Evolutionary conservation across 2,113 vertebrate species (phyloP).

Genomic region (Cricetomys ansorgei): DNA sequence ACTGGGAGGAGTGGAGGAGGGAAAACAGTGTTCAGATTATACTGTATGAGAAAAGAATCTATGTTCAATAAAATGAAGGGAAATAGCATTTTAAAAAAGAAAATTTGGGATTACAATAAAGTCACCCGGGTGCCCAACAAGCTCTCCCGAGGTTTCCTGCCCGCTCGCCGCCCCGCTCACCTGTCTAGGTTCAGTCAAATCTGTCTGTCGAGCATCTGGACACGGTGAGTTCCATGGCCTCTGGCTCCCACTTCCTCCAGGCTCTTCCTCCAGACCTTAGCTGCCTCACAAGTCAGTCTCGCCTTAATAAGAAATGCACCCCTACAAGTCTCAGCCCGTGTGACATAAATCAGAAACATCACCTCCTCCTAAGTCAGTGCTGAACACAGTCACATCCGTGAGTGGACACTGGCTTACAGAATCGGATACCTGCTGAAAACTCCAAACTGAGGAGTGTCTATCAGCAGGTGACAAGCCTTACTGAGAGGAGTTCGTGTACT

Average conservation of each 20-base stretch:
- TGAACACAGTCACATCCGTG: neutral
- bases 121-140: neutral
- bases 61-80: neutral
- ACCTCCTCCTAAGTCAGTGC: neutral
- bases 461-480: neutral
- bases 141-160: neutral
- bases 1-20: neutral
- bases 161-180: neutral
- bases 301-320: neutral
- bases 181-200: neutral
- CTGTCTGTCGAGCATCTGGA: neutral
- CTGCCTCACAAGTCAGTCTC: neutral
- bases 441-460: neutral
- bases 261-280: slow-evolving; percentile 5
- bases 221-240: neutral
- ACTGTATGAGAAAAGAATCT: neutral
- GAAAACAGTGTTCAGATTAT: neutral
- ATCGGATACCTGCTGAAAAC: neutral
- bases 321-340: neutral
- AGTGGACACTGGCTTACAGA: neutral
- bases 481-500: neutral
- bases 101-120: neutral
- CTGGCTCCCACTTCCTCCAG: neutral
- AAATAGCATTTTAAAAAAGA: neutral
- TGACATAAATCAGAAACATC: slow-evolving; percentile 23